Conservation (phyloP, 1,140 invertebrate genomes). For the Homarus americanus region DNA sequence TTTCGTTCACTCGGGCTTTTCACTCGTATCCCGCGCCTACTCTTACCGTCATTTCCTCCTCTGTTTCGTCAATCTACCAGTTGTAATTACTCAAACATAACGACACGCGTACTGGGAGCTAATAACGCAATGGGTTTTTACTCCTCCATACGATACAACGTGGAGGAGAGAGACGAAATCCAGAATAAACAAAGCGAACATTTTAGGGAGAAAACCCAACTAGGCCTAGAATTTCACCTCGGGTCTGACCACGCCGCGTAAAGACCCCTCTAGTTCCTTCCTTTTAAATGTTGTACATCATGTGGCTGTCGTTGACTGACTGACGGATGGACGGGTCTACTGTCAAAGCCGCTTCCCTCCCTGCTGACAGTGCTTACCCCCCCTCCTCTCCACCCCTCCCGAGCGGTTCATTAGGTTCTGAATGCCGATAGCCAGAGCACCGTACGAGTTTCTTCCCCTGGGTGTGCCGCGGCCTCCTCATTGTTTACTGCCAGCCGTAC, state of each 20-base stretch:
- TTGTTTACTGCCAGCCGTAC: background rate
- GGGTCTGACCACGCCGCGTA: background rate
- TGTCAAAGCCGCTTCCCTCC: too few relatives aligned
- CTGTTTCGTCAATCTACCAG: background rate
- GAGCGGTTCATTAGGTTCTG: background rate
- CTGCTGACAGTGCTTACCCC: too few relatives aligned
- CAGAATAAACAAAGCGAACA: background rate
- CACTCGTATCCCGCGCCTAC: background rate
- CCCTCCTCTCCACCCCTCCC: background rate
- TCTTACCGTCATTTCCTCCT: background rate
- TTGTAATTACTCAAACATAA: background rate
- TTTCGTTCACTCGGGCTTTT: constrained; percentile 8
- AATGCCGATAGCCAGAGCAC: too few relatives aligned
- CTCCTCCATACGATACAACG: too few relatives aligned
- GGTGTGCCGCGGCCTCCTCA: background rate
- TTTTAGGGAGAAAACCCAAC: background rate
- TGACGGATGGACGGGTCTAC: too few relatives aligned
- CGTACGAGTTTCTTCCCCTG: background rate
- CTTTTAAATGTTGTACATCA: constrained; percentile 26
- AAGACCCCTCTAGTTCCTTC: background rate
- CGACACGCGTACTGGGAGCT: background rate
- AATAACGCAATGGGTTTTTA: background rate
- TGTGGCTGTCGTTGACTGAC: too few relatives aligned
- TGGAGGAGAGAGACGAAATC: too few relatives aligned
- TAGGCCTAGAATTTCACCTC: background rate